Evolutionary conservation across 2,113 vertebrate genomes (phyloP), one percentile per base, ranked within the genome.

Genomic region (Callopanchax toddi): DNA sequence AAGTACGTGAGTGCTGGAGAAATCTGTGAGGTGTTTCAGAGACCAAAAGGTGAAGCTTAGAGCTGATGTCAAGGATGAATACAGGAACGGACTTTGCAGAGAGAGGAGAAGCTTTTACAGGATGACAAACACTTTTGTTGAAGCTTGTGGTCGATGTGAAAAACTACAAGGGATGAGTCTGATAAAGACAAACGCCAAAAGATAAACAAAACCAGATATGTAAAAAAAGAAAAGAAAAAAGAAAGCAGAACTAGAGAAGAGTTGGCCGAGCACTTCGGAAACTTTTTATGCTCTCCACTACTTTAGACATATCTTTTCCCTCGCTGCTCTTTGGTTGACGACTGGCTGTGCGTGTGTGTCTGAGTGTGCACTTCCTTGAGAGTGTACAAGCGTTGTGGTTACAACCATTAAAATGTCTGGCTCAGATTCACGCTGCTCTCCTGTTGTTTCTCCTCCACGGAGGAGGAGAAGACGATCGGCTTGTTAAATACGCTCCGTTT

Each of bases 321-420:
- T 71, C 71, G 52, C 59, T 34, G 15, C 22, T 53, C 56, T 62
- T 63, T 56, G 48, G 46, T 71, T 34, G n/a, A 77, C 48, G 39
- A n/a, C 37, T 15, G 49, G 29, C 32, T 45, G 16, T 40, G 40
- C n/a, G n/a, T n/a, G 29, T 32, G 29, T 23, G 32, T 58, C 12
- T 60, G 45, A 43, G 51, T 22, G 54, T 48, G 70, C 40, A 40
- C 76, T 79, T 83, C 69, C 72, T 85, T 59, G 45, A 82, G 67
- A 76, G 67, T 71, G 62, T 55, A 62, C 58, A 74, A 81, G 60
- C 15, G 1, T 50, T 67, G 42, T 43, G 64, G 68, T 77, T 77
- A 46, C 12, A 39, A 46, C 51, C 60, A 64, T 83, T 74, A 84
- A 80, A 79, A 67, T 46, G 59, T 61, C 76, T 86, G 84, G 82